These are phyloP conservation scores for Bujurquina vittata DNA, from an alignment of 2,113 vertebrate genomes.

Conservation along the genomic window DNA sequence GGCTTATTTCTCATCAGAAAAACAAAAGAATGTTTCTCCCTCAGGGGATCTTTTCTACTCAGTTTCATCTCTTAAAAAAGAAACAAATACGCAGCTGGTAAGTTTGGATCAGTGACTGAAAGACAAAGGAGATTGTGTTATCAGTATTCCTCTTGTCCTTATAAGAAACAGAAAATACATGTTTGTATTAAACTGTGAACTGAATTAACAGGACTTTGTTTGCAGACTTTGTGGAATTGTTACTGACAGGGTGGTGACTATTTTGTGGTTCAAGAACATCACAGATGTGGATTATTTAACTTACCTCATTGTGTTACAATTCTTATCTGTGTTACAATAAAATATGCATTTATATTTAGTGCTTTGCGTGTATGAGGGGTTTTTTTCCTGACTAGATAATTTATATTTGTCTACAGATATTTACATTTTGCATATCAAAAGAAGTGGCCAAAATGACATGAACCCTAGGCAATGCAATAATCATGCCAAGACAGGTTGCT, in stretches of 20 bases:
- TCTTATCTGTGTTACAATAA: constrained; percentile 94
- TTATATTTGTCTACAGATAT: not conserved
- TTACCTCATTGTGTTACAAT: constrained; percentile 96
- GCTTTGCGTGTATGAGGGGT: not conserved
- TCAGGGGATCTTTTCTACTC: constrained; percentile 75
- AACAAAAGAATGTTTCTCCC: constrained; percentile 78
- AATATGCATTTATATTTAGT: constrained; percentile 80
- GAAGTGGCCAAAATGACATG: not conserved
- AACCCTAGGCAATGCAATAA: not conserved
- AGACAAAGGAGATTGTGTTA: constrained; percentile 45
- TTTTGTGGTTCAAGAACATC: constrained; percentile 76
- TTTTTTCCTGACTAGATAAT: not conserved
- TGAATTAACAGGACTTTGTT: constrained; percentile 57
- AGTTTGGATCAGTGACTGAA: constrained; percentile 48
- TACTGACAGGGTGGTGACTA: constrained; percentile 67
- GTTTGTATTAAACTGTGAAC: constrained; percentile 72
- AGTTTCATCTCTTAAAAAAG: constrained; percentile 60
- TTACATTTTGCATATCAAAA: not conserved
- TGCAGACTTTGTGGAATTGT: constrained; percentile 68
- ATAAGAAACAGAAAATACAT: constrained; percentile 42
- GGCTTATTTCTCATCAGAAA: constrained; percentile 70
- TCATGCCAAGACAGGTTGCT: too few species aligned
- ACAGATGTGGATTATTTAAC: constrained; percentile 86
- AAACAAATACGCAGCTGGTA: constrained; percentile 46
- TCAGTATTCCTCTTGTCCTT: constrained; percentile 54